These are phyloP conservation scores for Procambarus virginalis DNA, from an alignment of 1,140 invertebrate genomes.

Conservation along the genomic window DNA sequence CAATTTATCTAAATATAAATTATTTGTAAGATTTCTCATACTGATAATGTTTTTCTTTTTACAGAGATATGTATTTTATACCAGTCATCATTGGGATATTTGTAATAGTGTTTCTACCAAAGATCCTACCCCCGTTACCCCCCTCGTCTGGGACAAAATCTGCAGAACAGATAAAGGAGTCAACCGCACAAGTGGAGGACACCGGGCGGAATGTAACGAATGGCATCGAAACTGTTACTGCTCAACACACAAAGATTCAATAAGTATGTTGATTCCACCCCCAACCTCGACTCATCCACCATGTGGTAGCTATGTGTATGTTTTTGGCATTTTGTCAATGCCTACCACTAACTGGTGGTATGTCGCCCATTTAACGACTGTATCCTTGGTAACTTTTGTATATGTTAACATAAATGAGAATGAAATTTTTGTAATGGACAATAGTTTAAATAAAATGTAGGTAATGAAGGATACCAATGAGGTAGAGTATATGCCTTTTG, in stretches of 20 bases:
- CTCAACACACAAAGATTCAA: background rate
- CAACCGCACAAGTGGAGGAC: background rate
- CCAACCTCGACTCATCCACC: too few relatives aligned
- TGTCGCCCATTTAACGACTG: background rate
- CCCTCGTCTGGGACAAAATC: background rate
- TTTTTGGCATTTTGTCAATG: too few relatives aligned
- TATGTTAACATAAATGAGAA: background rate
- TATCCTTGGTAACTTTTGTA: background rate
- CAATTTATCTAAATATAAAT: too few relatives aligned
- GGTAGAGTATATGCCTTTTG: background rate
- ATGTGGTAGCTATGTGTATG: too few relatives aligned
- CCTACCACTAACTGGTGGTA: background rate
- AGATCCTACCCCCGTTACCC: slow-evolving; percentile 12
- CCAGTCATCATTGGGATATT: slow-evolving; percentile 34
- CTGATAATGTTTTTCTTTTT: background rate
- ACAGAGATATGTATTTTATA: slow-evolving; percentile 44
- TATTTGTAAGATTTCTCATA: too few relatives aligned
- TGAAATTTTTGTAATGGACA: background rate
- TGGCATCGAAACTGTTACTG: background rate
- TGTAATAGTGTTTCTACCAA: slow-evolving; percentile 26
- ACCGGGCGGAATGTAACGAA: background rate
- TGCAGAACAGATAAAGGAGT: background rate
- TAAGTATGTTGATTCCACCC: background rate
- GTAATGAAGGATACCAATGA: background rate
- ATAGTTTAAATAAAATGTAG: background rate